phyloP scores from a whole-genome alignment of 1,140 invertebrate species.

The Drosophila takahashii region DNA sequence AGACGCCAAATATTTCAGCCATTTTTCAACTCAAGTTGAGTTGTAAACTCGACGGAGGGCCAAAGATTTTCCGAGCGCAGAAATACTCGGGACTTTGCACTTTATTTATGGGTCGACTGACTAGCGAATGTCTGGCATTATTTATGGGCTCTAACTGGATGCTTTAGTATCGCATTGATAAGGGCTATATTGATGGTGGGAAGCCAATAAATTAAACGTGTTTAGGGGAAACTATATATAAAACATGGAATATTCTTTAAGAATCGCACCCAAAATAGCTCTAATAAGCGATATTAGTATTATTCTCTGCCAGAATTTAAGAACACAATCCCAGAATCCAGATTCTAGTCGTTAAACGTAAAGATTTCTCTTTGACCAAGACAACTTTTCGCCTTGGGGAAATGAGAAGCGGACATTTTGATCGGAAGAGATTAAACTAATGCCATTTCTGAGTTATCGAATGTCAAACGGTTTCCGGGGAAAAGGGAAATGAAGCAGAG shows the following conservation, averaged over 20 bases:
- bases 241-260: neutral
- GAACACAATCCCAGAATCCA: no score
- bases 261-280: no score
- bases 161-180: slow-evolving; percentile 11
- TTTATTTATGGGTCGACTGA: slow-evolving; percentile 27
- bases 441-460: slow-evolving; percentile 23
- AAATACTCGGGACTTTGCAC: neutral
- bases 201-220: slow-evolving; percentile 2
- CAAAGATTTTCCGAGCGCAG: neutral
- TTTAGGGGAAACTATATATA: neutral
- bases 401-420: slow-evolving; percentile 46
- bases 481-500: slow-evolving; percentile 1
- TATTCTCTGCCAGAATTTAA: no score
- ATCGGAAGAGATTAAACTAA: slow-evolving; percentile 20
- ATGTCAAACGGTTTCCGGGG: neutral
- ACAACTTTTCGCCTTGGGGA: slow-evolving; percentile 4
- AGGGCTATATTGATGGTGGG: neutral
- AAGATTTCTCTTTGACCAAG: no score
- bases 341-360: no score
- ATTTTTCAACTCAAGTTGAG: slow-evolving; percentile 44
- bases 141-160: slow-evolving; percentile 3
- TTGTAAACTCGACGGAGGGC: slow-evolving; percentile 7
- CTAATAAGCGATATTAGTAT: no score
- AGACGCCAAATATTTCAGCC: slow-evolving; percentile 28
- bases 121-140: slow-evolving; percentile 9